A percentile compares a stretch with the other conserved stretches of the same genome.
Evolutionary conservation across 92 coral and sea anemone species (phyloP).

Genomic region (Phenganax subtilis): DNA sequence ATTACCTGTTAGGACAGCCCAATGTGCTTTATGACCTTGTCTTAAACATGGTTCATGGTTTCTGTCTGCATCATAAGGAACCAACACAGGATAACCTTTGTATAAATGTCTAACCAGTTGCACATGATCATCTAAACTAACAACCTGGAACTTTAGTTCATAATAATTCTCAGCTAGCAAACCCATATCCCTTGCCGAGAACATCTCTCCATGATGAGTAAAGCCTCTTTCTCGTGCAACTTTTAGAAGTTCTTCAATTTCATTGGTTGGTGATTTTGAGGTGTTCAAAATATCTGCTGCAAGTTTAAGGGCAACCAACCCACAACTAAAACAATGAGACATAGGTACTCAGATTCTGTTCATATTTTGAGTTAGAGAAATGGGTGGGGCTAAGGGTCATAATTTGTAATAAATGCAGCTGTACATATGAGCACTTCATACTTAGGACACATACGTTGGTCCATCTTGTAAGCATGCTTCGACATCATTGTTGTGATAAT

Average conservation of each 20-base stretch:
- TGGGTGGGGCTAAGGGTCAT: not conserved
- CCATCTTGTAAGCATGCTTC: conserved; percentile 57
- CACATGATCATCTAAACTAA: conserved; percentile 49
- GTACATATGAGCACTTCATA: not conserved
- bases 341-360: not conserved
- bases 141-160: conserved; percentile 51
- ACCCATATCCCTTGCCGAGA: conserved; percentile 68
- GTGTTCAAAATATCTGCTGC: conserved; percentile 58
- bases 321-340: conserved; percentile 62
- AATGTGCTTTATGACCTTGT: conserved; percentile 80
- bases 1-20: conserved; percentile 93
- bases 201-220: conserved; percentile 83
- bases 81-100: conserved; percentile 66
- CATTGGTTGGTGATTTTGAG: conserved; percentile 29
- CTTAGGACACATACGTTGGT: conserved; percentile 31
- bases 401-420: not conserved
- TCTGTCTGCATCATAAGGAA: conserved; percentile 88
- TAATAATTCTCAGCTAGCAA: conserved; percentile 62
- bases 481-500: conserved; percentile 57
- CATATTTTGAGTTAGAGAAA: not conserved
- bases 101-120: conserved; percentile 50
- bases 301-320: conserved; percentile 75
- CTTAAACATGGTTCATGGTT: conserved; percentile 83
- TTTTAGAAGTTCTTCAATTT: conserved; percentile 53
- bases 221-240: conserved; percentile 61